Evolutionary conservation across 2,888 invertebrate genomes (phyloP).

Genomic region (Zelleria hepariella): DNA sequence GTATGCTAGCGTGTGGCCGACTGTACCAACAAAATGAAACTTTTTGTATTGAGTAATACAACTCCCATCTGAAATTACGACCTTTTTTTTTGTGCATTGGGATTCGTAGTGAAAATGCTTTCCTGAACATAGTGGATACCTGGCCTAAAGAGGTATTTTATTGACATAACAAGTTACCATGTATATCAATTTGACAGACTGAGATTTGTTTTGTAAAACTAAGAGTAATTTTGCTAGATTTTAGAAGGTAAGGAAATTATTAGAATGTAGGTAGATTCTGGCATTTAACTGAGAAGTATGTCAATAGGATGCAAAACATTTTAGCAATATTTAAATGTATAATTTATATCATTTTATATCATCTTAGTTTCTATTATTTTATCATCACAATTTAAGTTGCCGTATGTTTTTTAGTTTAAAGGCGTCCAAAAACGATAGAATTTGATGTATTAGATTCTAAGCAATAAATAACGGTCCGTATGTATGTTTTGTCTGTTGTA

Average conservation of each 20-base stretch:
- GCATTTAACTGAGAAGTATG: background rate
- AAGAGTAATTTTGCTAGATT: constrained; percentile 19
- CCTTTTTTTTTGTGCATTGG: too few relatives aligned
- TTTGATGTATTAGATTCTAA: background rate
- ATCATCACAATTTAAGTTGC: background rate
- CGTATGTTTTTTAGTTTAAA: background rate
- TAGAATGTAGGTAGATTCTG: background rate
- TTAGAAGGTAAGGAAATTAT: constrained; percentile 11
- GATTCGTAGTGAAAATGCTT: too few relatives aligned
- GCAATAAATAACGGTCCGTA: background rate
- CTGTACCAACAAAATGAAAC: too few relatives aligned
- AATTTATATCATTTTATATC: too few relatives aligned
- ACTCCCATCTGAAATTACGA: too few relatives aligned
- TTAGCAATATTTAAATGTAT: too few relatives aligned
- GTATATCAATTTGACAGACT: constrained; percentile 40
- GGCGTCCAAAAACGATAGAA: background rate
- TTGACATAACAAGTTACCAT: constrained; percentile 3
- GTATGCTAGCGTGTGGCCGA: too few relatives aligned
- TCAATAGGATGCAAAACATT: too few relatives aligned
- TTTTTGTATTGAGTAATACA: too few relatives aligned
- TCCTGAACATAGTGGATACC: too few relatives aligned
- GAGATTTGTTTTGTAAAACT: constrained; percentile 23
- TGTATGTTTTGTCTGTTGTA: too few relatives aligned
- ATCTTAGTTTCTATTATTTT: background rate
- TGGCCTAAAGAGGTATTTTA: background rate